Evolutionary conservation across 2,797 vertebrate genomes (phyloP).

Genomic region (Sebastes reedi): DNA sequence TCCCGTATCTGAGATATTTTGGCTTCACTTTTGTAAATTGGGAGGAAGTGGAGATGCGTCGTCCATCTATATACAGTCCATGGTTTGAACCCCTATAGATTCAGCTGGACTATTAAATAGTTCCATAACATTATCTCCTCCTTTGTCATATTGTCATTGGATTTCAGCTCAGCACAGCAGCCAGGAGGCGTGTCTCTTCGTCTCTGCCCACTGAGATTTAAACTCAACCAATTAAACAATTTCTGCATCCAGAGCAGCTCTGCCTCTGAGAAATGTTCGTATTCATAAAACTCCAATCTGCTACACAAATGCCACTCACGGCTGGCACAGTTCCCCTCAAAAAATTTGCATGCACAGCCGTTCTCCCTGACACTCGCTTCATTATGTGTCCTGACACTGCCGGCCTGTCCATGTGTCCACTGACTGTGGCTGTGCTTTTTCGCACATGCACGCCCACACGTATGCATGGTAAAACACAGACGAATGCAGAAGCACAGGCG

Average conservation of each 20-base stretch:
- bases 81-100: neutral
- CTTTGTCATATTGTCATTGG: neutral
- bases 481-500: slow-evolving; percentile 5
- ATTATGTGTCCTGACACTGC: slow-evolving; percentile 40
- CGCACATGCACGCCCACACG: neutral
- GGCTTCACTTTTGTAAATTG: no score
- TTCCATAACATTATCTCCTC: neutral
- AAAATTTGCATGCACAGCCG: slow-evolving; percentile 27
- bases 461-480: neutral
- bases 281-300: slow-evolving; percentile 24
- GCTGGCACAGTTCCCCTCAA: neutral
- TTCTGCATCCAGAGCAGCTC: slow-evolving; percentile 16
- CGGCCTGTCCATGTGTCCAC: slow-evolving; percentile 10
- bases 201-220: slow-evolving; percentile 6
- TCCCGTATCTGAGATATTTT: no score
- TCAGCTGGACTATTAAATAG: neutral
- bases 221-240: slow-evolving; percentile 18
- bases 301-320: neutral
- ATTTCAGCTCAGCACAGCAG: neutral
- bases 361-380: slow-evolving; percentile 16
- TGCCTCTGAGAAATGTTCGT: slow-evolving; percentile 18
- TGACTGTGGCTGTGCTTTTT: neutral
- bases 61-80: neutral
- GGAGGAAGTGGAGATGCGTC: no score
- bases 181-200: neutral